A percentile compares a stretch with the other conserved stretches of the same genome.
Conservation (phyloP, 2,113 vertebrate genomes). For the Ammospiza nelsoni region DNA sequence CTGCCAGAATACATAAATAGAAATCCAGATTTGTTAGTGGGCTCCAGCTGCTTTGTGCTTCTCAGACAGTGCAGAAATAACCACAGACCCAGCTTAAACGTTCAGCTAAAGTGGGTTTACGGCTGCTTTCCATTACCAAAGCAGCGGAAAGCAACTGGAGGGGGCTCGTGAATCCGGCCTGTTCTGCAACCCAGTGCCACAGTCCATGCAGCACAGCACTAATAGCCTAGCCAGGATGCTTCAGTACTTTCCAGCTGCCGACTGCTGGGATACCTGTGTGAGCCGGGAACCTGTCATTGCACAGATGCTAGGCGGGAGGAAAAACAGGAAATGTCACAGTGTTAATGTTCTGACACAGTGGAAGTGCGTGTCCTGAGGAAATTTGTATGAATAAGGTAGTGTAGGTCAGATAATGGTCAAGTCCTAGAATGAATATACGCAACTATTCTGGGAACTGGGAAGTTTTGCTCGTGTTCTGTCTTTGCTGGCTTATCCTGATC, state of each 20-base stretch:
- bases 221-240: neutral
- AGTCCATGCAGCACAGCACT: neutral
- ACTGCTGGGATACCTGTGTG: neutral
- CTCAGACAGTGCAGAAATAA: conserved; percentile 25
- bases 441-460: neutral
- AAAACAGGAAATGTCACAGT: neutral
- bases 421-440: neutral
- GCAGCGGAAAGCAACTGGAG: conserved; percentile 23
- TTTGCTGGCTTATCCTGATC: neutral
- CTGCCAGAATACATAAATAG: conserved; percentile 58
- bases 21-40: conserved; percentile 35
- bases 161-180: neutral
- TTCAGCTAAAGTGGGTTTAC: conserved; percentile 18
- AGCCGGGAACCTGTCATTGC: neutral
- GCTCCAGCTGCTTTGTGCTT: conserved; percentile 55
- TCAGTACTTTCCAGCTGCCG: neutral
- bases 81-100: neutral
- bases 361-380: neutral
- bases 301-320: neutral
- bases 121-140: conserved; percentile 19
- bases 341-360: neutral
- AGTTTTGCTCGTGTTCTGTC: neutral
- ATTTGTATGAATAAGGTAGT: neutral
- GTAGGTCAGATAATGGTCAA: neutral
- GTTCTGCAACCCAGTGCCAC: neutral